Evolutionary conservation across 2,797 vertebrate genomes (phyloP).

Genomic region (Cichlasoma orientale): DNA sequence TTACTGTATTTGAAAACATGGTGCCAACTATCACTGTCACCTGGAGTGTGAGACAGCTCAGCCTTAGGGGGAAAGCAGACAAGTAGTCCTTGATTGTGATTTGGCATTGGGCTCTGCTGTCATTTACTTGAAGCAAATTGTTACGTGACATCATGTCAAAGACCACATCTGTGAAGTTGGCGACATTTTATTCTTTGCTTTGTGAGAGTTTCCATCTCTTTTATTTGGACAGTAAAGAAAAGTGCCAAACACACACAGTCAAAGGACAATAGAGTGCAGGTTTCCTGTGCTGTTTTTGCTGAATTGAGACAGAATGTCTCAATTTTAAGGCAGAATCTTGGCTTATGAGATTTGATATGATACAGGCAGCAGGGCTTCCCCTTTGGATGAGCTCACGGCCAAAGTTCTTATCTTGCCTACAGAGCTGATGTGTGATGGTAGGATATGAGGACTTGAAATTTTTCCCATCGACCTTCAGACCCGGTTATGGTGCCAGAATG

Average conservation of each 20-base stretch:
- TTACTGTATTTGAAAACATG: background rate
- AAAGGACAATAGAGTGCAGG: background rate
- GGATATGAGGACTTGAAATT: slow-evolving; percentile 40
- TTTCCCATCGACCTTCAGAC: slow-evolving; percentile 50
- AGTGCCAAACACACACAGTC: background rate
- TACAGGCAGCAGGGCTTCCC: slow-evolving; percentile 35
- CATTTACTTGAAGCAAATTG: background rate
- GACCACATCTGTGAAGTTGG: background rate
- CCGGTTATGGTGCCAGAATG: slow-evolving; percentile 30
- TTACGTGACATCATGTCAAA: background rate
- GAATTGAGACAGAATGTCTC: background rate
- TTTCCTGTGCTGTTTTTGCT: background rate
- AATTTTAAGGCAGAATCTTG: background rate
- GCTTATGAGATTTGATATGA: slow-evolving; percentile 5
- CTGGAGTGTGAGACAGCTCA: background rate
- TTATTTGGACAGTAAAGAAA: background rate
- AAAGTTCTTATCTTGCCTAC: slow-evolving; percentile 49
- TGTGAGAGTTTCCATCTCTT: background rate
- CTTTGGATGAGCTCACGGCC: slow-evolving; percentile 35
- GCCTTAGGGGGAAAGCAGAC: background rate
- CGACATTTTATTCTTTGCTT: background rate
- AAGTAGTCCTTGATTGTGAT: background rate
- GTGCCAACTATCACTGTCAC: background rate
- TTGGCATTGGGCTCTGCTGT: background rate
- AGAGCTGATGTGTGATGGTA: slow-evolving; percentile 51